These are phyloP conservation scores for Todiramphus saurophagus DNA, from an alignment of 2,113 vertebrate genomes.

Conservation along the genomic window DNA sequence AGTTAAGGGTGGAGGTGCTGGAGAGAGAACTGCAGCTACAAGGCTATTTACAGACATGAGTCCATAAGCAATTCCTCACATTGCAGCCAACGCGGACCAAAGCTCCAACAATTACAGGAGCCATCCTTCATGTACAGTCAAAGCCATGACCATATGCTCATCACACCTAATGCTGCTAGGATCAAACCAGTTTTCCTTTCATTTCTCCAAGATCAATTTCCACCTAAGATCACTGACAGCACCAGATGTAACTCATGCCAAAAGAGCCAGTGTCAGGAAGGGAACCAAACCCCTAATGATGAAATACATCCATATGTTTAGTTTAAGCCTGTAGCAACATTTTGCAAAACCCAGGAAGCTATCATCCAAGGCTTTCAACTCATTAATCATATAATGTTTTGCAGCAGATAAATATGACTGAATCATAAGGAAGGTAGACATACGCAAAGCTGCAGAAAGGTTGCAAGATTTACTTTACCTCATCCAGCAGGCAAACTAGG, in stretches of 20 bases:
- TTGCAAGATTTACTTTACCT: not conserved
- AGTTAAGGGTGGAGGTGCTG: not conserved
- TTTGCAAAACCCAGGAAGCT: not conserved
- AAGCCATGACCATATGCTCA: not conserved
- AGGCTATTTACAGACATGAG: not conserved
- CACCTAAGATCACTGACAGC: not conserved
- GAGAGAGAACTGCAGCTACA: not conserved
- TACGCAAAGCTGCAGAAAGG: rapidly evolving
- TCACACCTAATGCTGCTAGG: not conserved
- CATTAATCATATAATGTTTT: not conserved
- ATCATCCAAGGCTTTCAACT: not conserved
- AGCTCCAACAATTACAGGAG: not conserved
- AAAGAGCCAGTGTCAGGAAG: not conserved
- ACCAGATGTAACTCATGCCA: not conserved
- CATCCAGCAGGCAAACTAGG: not conserved
- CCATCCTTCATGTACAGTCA: rapidly evolving
- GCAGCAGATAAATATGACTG: not conserved
- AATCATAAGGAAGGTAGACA: not conserved
- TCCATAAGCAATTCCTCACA: not conserved
- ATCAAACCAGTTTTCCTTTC: not conserved
- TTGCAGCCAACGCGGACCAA: not conserved
- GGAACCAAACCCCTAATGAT: not conserved
- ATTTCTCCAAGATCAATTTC: not conserved
- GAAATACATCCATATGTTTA: not conserved
- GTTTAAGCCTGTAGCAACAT: not conserved